A percentile compares a stretch with the other conserved stretches of the same genome.
These are phyloP conservation scores for Spilogale gracilis DNA, from an alignment of 2,113 vertebrate species.

Conservation along the genomic window DNA sequence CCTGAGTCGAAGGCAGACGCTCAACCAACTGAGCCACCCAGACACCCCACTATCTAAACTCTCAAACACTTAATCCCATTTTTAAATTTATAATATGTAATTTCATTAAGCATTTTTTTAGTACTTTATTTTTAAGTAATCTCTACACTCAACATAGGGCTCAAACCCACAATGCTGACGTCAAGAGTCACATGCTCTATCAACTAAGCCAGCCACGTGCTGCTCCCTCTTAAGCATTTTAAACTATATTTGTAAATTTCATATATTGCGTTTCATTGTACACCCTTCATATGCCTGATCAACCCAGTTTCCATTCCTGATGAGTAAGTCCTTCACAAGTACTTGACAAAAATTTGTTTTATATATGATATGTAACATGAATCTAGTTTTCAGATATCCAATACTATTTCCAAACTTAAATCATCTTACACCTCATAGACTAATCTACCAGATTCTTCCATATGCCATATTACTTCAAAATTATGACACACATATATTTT, in stretches of 20 bases:
- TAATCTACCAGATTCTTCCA: not conserved
- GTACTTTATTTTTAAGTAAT: not conserved
- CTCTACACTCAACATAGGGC: not conserved
- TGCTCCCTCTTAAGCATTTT: not conserved
- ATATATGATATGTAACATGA: not conserved
- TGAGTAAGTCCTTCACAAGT: not conserved
- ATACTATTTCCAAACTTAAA: constrained; percentile 16
- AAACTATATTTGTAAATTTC: constrained; percentile 44
- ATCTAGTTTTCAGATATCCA: constrained; percentile 57
- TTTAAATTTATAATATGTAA: constrained; percentile 49
- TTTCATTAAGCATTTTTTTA: constrained; percentile 1
- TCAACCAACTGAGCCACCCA: not conserved
- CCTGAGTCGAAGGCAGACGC: not conserved
- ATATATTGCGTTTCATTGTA: constrained; percentile 29
- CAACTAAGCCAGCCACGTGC: not conserved
- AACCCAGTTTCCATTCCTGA: not conserved
- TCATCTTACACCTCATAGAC: not conserved
- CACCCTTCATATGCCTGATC: not conserved
- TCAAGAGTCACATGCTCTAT: not conserved
- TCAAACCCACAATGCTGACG: not conserved
- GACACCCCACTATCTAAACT: too few species aligned
- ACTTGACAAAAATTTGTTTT: constrained; percentile 43
- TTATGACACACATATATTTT: not conserved
- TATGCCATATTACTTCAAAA: constrained; percentile 53
- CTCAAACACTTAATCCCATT: not conserved